These are phyloP conservation scores for Gymnothorax reevesii DNA, from an alignment of 2,797 vertebrate species.

Conservation along the genomic window DNA sequence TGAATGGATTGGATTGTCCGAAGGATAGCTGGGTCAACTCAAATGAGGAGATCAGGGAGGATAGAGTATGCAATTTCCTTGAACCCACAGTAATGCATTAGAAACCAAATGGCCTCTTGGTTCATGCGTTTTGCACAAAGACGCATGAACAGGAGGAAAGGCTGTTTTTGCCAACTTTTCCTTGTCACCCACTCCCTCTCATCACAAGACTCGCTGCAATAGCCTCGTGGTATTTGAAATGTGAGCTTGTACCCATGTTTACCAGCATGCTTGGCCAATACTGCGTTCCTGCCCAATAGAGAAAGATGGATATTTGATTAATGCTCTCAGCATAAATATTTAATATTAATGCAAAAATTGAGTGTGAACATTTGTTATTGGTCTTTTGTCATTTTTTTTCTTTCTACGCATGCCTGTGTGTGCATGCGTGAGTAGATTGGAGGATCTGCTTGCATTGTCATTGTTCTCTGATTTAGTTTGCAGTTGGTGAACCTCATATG, in stretches of 20 bases:
- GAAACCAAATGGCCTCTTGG: constrained; percentile 22
- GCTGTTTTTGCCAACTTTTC: not conserved
- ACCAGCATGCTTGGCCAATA: not conserved
- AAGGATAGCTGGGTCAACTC: no score
- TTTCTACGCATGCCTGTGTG: not conserved
- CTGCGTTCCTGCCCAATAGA: not conserved
- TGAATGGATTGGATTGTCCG: no score
- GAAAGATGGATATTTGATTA: not conserved
- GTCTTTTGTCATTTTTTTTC: not conserved
- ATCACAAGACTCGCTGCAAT: constrained; percentile 10
- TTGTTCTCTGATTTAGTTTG: not conserved
- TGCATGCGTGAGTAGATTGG: not conserved
- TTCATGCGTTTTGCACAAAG: constrained; percentile 31
- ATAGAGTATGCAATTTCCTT: no score
- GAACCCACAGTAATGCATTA: not conserved
- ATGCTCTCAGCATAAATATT: not conserved
- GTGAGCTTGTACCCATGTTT: not conserved
- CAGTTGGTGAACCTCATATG: not conserved
- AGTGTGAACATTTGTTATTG: not conserved
- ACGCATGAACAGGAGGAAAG: not conserved
- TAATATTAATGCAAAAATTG: not conserved
- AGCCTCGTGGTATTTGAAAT: constrained; percentile 23
- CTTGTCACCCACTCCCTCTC: constrained; percentile 12
- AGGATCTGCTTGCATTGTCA: not conserved
- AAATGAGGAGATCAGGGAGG: no score